Base-by-base conservation (phyloP, 2,797 vertebrate species). In the Taenioides sp. region DNA sequence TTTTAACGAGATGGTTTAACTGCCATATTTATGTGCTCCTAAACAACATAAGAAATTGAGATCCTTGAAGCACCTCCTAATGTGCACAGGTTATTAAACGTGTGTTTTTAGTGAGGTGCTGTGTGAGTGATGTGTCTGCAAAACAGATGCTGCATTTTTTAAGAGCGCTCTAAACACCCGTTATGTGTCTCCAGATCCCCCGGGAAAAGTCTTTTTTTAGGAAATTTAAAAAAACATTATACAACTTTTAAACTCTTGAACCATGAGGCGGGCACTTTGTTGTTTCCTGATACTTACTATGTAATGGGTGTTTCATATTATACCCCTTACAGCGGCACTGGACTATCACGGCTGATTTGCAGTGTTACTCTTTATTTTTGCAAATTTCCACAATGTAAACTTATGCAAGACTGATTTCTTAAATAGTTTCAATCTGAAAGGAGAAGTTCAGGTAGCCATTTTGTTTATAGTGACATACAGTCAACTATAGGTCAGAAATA, bases 61-160 rank as follows among this genome's bases (percentile, higher is more conserved):
- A 52, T 37, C 47, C 17, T 54, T 28, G 54, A 43, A 57, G 34
- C 22, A 18, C 22, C 67, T 68, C 34, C 37, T 59, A 40, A 69
- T 40, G 54, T 49, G 2, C 23, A n/a, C 10, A 18, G 55, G 27
- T 40, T 65, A 66, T 25, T 54, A 27, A 67, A 70, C 22, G 12
- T 23, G 31, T 55, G 54, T 64, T 72, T 63, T 40, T 11, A 47
- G 20, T 10, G 22, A 73, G 28, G 59, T 52, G 16, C n/a, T 5
- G 20, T 49, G 37, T 11, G 34, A n/a, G 28, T 65, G 22, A 59
- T 58, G 58, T 34, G 25, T 60, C 18, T 66, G 47, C 17, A 49
- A 62, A 76, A 66, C 69, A 71, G 74, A 74, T 65, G 71, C 65
- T 55, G n/a, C 55, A 7, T 49, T 69, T 67, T 70, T 49, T 65